Evolutionary conservation across 2,113 vertebrate species (phyloP).

Genomic region (Channa maculata): DNA sequence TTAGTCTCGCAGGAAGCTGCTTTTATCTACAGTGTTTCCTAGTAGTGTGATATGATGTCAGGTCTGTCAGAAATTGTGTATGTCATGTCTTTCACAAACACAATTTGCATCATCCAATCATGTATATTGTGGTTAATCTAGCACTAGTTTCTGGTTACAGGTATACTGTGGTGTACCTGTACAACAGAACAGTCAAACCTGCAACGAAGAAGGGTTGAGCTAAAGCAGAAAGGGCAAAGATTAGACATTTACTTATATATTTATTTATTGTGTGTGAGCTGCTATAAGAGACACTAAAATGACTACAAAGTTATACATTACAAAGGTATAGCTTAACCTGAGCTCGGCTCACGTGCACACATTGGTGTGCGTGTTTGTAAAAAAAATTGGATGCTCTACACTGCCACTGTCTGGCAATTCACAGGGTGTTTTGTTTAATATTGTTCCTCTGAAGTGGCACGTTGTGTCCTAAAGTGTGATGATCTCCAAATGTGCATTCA

Average conservation of each 20-base stretch:
- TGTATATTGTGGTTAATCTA: neutral
- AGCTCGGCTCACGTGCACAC: too few species aligned
- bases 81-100: constrained; percentile 1
- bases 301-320: too few species aligned
- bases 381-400: neutral
- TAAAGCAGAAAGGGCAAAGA: too few species aligned
- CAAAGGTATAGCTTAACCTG: too few species aligned
- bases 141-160: neutral
- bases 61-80: constrained; percentile 6
- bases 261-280: too few species aligned
- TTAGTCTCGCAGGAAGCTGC: neutral
- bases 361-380: neutral
- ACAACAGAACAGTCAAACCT: neutral
- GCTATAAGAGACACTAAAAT: too few species aligned
- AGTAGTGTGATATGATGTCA: constrained; percentile 6
- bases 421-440: neutral
- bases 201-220: neutral
- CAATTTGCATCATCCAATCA: neutral
- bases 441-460: neutral
- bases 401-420: neutral
- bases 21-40: neutral
- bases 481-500: too few species aligned
- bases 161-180: neutral
- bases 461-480: neutral
- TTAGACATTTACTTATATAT: too few species aligned